These are phyloP conservation scores for Julus scandinavius DNA, from an alignment of 2,888 invertebrate genomes.

Conservation along the genomic window DNA sequence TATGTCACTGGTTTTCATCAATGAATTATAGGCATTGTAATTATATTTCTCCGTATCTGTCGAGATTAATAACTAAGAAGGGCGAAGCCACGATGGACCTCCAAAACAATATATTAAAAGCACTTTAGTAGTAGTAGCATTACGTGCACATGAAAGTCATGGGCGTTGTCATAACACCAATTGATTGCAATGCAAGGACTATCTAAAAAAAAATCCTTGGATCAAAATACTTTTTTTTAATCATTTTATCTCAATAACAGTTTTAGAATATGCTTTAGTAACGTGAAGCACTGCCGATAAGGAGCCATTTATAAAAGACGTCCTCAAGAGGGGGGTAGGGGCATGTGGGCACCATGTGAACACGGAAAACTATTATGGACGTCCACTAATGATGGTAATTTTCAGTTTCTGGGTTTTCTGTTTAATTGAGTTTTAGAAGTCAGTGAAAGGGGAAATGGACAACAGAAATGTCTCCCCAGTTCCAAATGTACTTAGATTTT, in stretches of 20 bases:
- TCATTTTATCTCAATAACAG: neutral
- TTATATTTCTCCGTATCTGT: neutral
- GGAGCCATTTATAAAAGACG: too few species aligned
- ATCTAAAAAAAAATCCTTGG: neutral
- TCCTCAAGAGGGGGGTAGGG: too few species aligned
- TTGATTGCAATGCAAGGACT: neutral
- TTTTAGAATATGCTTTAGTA: neutral
- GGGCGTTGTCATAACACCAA: neutral
- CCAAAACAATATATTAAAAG: neutral
- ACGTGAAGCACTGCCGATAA: too few species aligned
- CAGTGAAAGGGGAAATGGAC: too few species aligned
- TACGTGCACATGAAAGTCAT: neutral
- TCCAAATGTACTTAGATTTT: too few species aligned
- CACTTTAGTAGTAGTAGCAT: neutral
- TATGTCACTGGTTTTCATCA: neutral
- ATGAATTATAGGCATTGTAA: neutral
- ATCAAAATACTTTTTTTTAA: neutral
- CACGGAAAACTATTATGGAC: too few species aligned
- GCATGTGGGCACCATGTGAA: too few species aligned
- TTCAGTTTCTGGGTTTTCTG: too few species aligned
- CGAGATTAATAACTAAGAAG: conserved; percentile 9
- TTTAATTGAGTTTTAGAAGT: too few species aligned
- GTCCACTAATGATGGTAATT: too few species aligned
- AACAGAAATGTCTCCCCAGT: too few species aligned
- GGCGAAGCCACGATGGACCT: neutral